Base-by-base conservation (phyloP, 2,113 vertebrate genomes). In the Zosterops japonicus region DNA sequence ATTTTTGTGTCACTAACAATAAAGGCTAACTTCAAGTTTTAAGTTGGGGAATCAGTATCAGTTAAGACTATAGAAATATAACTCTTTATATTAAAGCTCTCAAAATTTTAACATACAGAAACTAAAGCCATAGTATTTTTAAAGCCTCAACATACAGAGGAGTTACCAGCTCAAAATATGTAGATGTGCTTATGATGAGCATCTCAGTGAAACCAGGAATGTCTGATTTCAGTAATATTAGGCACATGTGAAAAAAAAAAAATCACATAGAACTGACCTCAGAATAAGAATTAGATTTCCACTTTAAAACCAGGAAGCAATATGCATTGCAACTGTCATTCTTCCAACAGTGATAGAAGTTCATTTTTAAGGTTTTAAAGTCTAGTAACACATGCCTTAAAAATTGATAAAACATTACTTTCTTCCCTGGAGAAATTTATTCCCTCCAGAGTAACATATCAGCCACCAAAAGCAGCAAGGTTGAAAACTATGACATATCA, bases 341-440 rank as follows among this genome's bases (percentile, higher is more conserved):
- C 6, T 44, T 70, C 63, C 11, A 29, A 17, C n/a, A 53, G 39
- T 4, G 19, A 75, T 1, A 50, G 7, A 67, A 93, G 67, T 36
- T 83, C 4, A 76, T 47, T 90, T 76, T 64, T 52, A 82, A 71
- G 11, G 22, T 68, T 85, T 87, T 75, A 64, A 85, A 92, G 39
- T 33, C 79, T 52, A 31, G 35, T 19, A 52, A 29, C 14, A 79
- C 4, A 44, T 12, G 61, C 17, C 57, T 74, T 64, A 72, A 83
- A 79, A 88, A 83, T 0, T 60, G n/a, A 47, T n/a, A 88, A 88
- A 88, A 52, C 13, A 39, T 55, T 0, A 68, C 7, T 75, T 67
- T 21, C 41, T 70, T 91, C 60, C 29, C 17, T 2, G 0, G 14
- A 50, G 31, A 78, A 95, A 84, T 46, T 11, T 29, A 72, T 83